Conservation (phyloP, 2,113 vertebrate species). For the Carassius gibelio region DNA sequence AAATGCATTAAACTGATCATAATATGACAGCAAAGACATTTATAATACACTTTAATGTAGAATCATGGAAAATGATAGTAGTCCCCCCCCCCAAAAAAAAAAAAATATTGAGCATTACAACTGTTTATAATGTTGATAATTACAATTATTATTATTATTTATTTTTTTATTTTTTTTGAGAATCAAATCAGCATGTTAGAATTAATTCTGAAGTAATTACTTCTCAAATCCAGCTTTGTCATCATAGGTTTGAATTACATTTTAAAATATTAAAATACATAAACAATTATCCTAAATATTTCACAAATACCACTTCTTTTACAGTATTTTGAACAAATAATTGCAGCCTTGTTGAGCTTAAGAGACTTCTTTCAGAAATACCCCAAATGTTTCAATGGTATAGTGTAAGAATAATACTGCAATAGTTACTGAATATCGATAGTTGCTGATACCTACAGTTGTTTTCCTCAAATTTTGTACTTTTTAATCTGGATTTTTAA, state of each 20-base stretch:
- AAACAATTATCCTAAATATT: neutral
- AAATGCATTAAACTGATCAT: neutral
- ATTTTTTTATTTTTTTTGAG: too few relatives aligned
- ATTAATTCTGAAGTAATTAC: neutral
- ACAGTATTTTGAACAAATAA: neutral
- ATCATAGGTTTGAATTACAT: neutral
- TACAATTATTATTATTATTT: too few relatives aligned
- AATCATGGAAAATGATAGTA: neutral
- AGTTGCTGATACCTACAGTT: neutral
- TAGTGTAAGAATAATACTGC: neutral
- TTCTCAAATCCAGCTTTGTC: neutral
- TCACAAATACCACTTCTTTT: neutral
- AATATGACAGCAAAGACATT: neutral
- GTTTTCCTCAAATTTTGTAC: neutral
- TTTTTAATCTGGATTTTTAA: neutral
- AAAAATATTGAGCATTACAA: neutral
- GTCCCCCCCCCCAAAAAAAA: too few relatives aligned
- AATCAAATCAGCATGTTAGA: too few relatives aligned
- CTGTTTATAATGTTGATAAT: neutral
- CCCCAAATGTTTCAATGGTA: neutral
- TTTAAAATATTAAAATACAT: neutral
- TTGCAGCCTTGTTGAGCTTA: neutral
- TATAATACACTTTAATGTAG: neutral
- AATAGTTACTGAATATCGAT: neutral
- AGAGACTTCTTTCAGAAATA: neutral